These are phyloP conservation scores for Siniperca obscura DNA, from an alignment of 2,797 vertebrate genomes.

Conservation along the genomic window DNA sequence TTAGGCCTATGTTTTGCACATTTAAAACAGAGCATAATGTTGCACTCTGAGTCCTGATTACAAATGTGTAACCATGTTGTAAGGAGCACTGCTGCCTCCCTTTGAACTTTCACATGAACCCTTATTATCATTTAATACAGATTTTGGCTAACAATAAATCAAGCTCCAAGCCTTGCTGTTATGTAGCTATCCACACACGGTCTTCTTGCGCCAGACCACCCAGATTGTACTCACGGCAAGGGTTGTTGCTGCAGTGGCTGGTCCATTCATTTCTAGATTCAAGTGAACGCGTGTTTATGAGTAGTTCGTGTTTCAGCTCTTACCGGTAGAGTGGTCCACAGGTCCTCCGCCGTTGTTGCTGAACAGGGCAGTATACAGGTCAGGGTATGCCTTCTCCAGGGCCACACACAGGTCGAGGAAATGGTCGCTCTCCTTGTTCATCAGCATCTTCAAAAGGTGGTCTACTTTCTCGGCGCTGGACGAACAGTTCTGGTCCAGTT, in stretches of 20 bases:
- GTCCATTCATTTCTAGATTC: neutral
- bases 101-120: constrained; percentile 27
- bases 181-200: constrained; percentile 3
- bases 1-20: neutral
- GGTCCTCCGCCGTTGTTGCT: constrained; percentile 88
- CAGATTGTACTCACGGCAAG: constrained; percentile 45
- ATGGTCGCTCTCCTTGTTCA: constrained; percentile 96
- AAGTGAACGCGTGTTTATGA: constrained; percentile 2
- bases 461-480: constrained; percentile 92
- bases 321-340: constrained; percentile 86
- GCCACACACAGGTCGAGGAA: constrained; percentile 96
- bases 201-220: constrained; percentile 68
- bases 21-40: neutral
- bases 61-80: neutral
- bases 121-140: neutral
- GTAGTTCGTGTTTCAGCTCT: constrained; percentile 48
- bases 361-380: constrained; percentile 93
- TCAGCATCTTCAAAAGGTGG: constrained; percentile 94
- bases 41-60: neutral
- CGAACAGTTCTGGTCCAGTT: constrained; percentile 90
- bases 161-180: neutral
- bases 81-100: constrained; percentile 1
- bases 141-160: constrained; percentile 4
- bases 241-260: constrained; percentile 11
- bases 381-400: constrained; percentile 96